Conservation (phyloP, 2,888 invertebrate genomes). For the Drosophila phalerata region DNA sequence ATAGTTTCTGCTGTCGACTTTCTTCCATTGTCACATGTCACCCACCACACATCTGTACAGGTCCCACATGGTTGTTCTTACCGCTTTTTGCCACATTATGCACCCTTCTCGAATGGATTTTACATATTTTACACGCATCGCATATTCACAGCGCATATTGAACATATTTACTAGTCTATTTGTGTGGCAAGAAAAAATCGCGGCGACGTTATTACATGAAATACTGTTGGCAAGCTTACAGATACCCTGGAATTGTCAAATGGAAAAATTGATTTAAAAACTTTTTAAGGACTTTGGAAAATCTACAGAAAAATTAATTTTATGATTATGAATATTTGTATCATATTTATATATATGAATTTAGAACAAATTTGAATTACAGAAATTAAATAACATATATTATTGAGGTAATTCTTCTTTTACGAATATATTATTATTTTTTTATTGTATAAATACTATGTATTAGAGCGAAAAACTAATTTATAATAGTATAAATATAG, state of each 20-base stretch:
- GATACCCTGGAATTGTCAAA: slow-evolving; percentile 24
- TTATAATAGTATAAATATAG: too few relatives aligned
- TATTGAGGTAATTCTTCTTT: too few relatives aligned
- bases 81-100: slow-evolving; percentile 25
- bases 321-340: too few relatives aligned
- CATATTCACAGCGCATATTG: slow-evolving; percentile 58
- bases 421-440: too few relatives aligned
- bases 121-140: slow-evolving; percentile 53
- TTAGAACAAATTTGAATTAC: too few relatives aligned
- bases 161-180: slow-evolving; percentile 54
- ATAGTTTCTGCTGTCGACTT: not conserved
- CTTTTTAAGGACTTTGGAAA: too few relatives aligned
- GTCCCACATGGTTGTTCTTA: slow-evolving; percentile 11
- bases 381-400: too few relatives aligned
- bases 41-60: slow-evolving; percentile 12
- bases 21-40: slow-evolving; percentile 9
- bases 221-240: not conserved
- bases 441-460: too few relatives aligned
- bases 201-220: not conserved
- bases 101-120: slow-evolving; percentile 37
- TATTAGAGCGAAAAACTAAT: too few relatives aligned
- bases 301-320: too few relatives aligned
- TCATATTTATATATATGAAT: too few relatives aligned
- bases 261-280: too few relatives aligned
- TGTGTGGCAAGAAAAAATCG: slow-evolving; percentile 18